Evolutionary conservation across 2,888 invertebrate species (phyloP).

Genomic region (Craniophora ligustri): DNA sequence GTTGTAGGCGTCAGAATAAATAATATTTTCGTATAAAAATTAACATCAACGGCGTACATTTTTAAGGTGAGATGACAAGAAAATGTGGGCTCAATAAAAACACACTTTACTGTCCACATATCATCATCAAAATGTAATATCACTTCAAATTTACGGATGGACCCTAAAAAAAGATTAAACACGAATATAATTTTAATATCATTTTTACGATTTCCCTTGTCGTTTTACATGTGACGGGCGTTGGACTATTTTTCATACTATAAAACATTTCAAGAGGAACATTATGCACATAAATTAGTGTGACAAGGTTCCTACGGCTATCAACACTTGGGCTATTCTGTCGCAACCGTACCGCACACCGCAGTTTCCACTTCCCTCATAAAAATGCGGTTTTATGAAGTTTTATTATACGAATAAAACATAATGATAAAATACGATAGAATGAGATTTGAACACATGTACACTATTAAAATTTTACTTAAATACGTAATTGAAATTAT

Average conservation of each 20-base stretch:
- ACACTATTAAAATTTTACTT: slow-evolving; percentile 24
- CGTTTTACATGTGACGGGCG: slow-evolving; percentile 58
- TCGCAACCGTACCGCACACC: slow-evolving; percentile 56
- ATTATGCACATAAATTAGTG: slow-evolving; percentile 74
- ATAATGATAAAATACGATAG: slow-evolving; percentile 37
- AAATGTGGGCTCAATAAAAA: slow-evolving; percentile 40
- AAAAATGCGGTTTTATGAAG: slow-evolving; percentile 71
- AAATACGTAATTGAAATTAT: slow-evolving; percentile 32
- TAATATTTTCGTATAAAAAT: slow-evolving; percentile 22
- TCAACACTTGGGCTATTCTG: slow-evolving; percentile 69
- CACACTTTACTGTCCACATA: slow-evolving; percentile 36
- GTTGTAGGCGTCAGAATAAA: slow-evolving; percentile 13
- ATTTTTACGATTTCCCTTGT: slow-evolving; percentile 63
- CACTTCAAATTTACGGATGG: slow-evolving; percentile 40
- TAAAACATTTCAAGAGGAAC: slow-evolving; percentile 74
- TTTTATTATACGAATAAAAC: slow-evolving; percentile 54
- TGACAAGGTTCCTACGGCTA: slow-evolving; percentile 71
- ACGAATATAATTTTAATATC: slow-evolving; percentile 56
- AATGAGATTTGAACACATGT: slow-evolving; percentile 23
- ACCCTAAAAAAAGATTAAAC: slow-evolving; percentile 59
- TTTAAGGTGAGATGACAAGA: slow-evolving; percentile 24
- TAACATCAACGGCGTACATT: slow-evolving; percentile 22
- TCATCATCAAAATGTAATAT: slow-evolving; percentile 43
- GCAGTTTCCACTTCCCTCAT: slow-evolving; percentile 70
- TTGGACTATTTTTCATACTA: slow-evolving; percentile 73